Percentiles rank a stretch among this genome's conserved stretches.
phyloP scores from a whole-genome alignment of 2,113 vertebrate genomes.

The Sylvietta virens region DNA sequence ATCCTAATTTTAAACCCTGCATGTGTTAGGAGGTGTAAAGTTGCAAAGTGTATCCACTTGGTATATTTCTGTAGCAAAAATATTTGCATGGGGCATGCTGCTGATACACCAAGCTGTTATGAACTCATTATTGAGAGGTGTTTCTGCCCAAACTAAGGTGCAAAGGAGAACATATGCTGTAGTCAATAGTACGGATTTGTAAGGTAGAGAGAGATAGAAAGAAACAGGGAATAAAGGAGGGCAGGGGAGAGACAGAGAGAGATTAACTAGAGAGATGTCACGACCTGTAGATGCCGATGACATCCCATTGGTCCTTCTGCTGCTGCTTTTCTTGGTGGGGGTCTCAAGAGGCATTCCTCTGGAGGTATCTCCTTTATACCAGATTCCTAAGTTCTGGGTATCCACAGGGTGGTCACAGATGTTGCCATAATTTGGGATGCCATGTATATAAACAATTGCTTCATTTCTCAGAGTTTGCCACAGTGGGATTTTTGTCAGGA shows the following conservation, averaged over 20 bases:
- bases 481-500: not conserved
- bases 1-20: not conserved
- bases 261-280: not conserved
- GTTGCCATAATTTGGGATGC: not conserved
- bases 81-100: not conserved
- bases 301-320: not conserved
- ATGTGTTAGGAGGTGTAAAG: not conserved
- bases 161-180: not conserved
- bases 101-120: not conserved
- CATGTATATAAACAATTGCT: not conserved
- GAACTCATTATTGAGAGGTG: not conserved
- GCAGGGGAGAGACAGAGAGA: not conserved
- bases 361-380: not conserved
- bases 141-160: not conserved
- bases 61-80: not conserved
- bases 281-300: not conserved
- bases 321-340: not conserved
- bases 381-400: rapidly evolving
- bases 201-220: not conserved
- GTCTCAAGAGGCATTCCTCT: not conserved
- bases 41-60: not conserved
- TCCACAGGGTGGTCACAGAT: not conserved
- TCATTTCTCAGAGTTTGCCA: not conserved
- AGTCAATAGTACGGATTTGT: not conserved
- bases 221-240: not conserved